Evolutionary conservation across 2,888 invertebrate genomes (phyloP).

Genomic region (Pocota personata): DNA sequence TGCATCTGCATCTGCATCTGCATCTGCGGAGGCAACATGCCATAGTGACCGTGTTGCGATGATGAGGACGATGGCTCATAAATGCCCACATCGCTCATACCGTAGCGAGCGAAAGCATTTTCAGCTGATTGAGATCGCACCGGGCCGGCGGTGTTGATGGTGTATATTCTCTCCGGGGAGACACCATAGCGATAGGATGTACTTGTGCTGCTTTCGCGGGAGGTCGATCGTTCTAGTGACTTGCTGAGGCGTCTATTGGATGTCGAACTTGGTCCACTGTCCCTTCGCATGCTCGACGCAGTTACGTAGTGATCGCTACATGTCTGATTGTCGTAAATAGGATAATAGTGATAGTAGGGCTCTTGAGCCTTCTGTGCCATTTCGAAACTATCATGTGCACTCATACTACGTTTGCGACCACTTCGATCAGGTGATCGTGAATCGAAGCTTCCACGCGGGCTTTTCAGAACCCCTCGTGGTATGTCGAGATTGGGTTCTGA

Average conservation of each 20-base stretch:
- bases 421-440: conserved; percentile 78
- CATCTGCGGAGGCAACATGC: conserved; percentile 63
- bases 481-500: conserved; percentile 81
- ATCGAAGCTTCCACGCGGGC: conserved; percentile 79
- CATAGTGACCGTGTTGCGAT: conserved; percentile 55
- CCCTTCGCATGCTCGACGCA: conserved; percentile 75
- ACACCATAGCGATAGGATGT: conserved; percentile 79
- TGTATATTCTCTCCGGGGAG: conserved; percentile 81
- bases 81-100: conserved; percentile 77
- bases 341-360: conserved; percentile 81
- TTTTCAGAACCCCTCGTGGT: conserved; percentile 77
- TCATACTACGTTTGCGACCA: conserved; percentile 81
- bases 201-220: conserved; percentile 81
- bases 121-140: conserved; percentile 82
- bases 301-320: conserved; percentile 81
- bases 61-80: conserved; percentile 85
- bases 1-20: conserved; percentile 82
- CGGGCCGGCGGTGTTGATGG: conserved; percentile 79
- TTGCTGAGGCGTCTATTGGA: conserved; percentile 79
- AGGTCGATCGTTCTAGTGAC: conserved; percentile 81
- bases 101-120: conserved; percentile 81
- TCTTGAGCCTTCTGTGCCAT: conserved; percentile 77
- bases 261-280: conserved; percentile 70
- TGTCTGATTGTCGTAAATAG: conserved; percentile 81
- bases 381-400: conserved; percentile 82